A percentile compares a stretch with the other conserved stretches of the same genome.
Evolutionary conservation across 2,888 invertebrate species (phyloP).

Genomic region (Gisinianus flammeolus): DNA sequence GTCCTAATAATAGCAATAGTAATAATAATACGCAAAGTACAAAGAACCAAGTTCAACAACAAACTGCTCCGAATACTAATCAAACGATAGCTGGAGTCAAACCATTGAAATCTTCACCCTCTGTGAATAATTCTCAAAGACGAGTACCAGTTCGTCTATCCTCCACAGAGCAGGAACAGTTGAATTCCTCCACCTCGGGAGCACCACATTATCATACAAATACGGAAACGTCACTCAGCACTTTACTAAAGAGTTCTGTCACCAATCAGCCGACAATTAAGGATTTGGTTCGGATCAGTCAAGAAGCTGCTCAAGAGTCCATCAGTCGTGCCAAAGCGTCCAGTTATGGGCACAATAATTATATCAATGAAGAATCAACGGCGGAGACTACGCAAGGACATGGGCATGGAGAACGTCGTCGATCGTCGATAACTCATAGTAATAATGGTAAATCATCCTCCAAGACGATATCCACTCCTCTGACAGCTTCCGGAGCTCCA

Average conservation of each 20-base stretch:
- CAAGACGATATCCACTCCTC: not conserved
- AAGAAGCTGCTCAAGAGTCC: constrained; percentile 20
- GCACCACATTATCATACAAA: too few relatives aligned
- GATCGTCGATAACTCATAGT: not conserved
- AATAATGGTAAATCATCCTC: not conserved
- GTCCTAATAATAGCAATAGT: too few relatives aligned
- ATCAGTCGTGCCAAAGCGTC: not conserved
- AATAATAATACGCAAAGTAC: too few relatives aligned
- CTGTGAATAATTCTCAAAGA: too few relatives aligned
- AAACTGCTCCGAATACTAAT: too few relatives aligned
- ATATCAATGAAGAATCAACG: not conserved
- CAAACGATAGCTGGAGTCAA: too few relatives aligned
- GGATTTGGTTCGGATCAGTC: constrained; percentile 33
- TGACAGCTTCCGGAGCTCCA: too few relatives aligned
- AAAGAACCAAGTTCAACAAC: too few relatives aligned
- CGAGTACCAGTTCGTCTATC: too few relatives aligned
- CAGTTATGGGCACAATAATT: not conserved
- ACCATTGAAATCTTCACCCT: too few relatives aligned
- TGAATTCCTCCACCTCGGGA: too few relatives aligned
- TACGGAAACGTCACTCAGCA: constrained; percentile 24
- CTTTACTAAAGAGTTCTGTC: constrained; percentile 18
- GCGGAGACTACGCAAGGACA: not conserved
- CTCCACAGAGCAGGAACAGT: too few relatives aligned
- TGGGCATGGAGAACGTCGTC: not conserved
- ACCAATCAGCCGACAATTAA: constrained; percentile 33